Base-by-base conservation (phyloP, 1,140 invertebrate genomes). In the Ceratoteleas bidentatus region DNA sequence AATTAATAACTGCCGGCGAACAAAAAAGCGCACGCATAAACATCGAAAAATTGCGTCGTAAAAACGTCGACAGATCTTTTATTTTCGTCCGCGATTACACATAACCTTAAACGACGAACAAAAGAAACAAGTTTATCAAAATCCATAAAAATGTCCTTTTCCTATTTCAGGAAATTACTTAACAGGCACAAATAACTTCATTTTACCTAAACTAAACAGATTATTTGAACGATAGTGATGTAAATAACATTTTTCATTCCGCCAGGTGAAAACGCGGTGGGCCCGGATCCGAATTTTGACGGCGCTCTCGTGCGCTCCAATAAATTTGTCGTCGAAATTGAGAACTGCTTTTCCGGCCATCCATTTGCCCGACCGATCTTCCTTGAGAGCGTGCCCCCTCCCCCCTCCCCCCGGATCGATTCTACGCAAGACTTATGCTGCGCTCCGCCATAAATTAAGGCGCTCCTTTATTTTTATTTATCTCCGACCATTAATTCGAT, bases 381-480 rank as follows among this genome's bases (percentile, higher is more conserved):
- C 47, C 40, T 64, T 56, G 56, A 75, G 54, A 65, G 56, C 15
- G 56, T 66, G 15, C 64, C 64, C 64, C 16, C 43, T 10, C 13
- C 43, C 40, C 10, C 10, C 16, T 0, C 24, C 50, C 54, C 43
- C 60, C 53, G 13, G 40, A 74, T 73, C 61, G 54, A 76, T 77
- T 69, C 50, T 38, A 77, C 74, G 38, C 65, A 70, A 64, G 58
- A 70, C 50, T 66, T 62, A 61, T 40, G 66, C 53, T 69, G 32
- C 14, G 66, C 65, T 43, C 13, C 40, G 68, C 54, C 68, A 72
- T 79, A 79, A 79, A 79, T 79, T 79, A 79, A 79, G 49, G 36
- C 61, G 66, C 58, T 73, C 58, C 36, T 74, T 76, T 77, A 78
- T 83, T 73, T 76, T 74, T 78, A 77, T 77, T 77, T 73, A 83